phyloP scores from a whole-genome alignment of 2,888 invertebrate genomes.

The Nephrotoma flavescens region DNA sequence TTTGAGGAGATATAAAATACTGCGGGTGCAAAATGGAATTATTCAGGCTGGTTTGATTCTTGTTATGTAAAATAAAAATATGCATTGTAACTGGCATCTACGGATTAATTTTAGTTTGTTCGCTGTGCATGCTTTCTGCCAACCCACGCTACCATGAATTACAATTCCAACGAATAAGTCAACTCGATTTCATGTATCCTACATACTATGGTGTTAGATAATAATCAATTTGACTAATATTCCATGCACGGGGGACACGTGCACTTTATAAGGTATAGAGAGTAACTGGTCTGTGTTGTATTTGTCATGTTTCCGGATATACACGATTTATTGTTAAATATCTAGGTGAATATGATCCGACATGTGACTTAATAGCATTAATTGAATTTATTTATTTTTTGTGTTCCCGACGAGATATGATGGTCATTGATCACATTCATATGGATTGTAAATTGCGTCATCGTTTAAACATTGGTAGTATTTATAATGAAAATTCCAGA shows the following conservation, averaged over 20 bases:
- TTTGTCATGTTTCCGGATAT: not conserved
- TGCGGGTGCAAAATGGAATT: no score
- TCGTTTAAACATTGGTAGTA: no score
- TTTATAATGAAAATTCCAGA: no score
- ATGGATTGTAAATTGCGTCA: no score
- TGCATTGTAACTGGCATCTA: no score
- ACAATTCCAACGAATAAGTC: not conserved
- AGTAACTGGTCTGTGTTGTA: not conserved
- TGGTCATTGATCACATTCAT: no score
- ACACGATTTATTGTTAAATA: not conserved
- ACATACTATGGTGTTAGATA: no score
- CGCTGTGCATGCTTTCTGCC: not conserved
- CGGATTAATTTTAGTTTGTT: no score
- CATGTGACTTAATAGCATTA: not conserved
- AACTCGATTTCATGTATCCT: not conserved
- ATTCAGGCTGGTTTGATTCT: no score
- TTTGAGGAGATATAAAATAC: no score
- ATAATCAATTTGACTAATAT: not conserved
- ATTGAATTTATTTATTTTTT: not conserved
- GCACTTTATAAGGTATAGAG: not conserved
- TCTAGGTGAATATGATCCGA: not conserved
- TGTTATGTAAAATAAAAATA: no score
- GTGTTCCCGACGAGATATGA: no score
- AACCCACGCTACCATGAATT: not conserved
- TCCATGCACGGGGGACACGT: not conserved